Base-by-base conservation (phyloP, 1,140 invertebrate species). In the Nephotettix cincticeps region DNA sequence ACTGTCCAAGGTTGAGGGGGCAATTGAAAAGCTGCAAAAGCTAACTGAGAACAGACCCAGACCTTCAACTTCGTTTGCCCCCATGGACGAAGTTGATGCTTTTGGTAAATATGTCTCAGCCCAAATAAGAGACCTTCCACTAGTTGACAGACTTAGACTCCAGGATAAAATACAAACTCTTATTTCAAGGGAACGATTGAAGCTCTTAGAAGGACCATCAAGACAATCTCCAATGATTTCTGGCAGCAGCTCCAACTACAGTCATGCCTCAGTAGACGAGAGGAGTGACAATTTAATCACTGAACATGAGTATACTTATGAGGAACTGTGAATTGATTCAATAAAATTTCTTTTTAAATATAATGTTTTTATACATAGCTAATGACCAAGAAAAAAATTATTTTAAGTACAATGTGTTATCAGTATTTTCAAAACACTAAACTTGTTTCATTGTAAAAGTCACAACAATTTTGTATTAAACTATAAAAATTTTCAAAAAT, bases 111-210 rank as follows among this genome's bases (percentile, higher is more conserved):
- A 54, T 54, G 47, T 54, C 47, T 54, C 47, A 6, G 47, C 47
- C 47, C 47, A 54, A 54, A 4, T 54, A 25, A 54, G 23, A 4
- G 47, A 54, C 47, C n/a, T 54, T 3, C 47, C 47, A 6, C 47
- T 54, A 54, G 47, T 54, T 6, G 6, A 54, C n/a, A 54, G 47
- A 54, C n/a, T 54, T 4, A 54, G 19, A 54, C 47, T 54, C 4
- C 47, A 54, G n/a, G 47, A 54, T 4, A 54, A 54, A 54, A 54
- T 54, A 54, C 47, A 54, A 54, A 54, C 47, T n/a, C 47, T 54
- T 4, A 54, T 54, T 54, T 54, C 47, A 54, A 54, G 47, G 47
- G 47, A 54, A 54, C 47, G 47, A 4, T 54, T 54, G 47, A 4
- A 54, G 47, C 19, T 54, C 6, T n/a, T 54, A 25, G 47, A 54